A percentile compares a stretch with the other conserved stretches of the same genome.
phyloP scores from a whole-genome alignment of 2,113 vertebrate genomes.

The Calypte anna region DNA sequence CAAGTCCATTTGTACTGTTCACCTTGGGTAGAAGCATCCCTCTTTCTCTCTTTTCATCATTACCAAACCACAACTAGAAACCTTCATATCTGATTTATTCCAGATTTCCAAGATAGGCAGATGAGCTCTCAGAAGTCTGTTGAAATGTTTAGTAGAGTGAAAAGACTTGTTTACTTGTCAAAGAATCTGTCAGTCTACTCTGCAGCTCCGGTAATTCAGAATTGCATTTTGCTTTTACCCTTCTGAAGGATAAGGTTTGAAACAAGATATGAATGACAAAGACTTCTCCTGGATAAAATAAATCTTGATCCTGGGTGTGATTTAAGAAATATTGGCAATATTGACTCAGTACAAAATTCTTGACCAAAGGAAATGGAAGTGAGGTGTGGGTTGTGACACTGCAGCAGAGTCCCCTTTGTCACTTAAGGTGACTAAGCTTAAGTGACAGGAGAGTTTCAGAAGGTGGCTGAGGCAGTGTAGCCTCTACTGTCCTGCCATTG shows the following conservation, averaged over 20 bases:
- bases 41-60: not conserved
- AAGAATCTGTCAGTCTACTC: not conserved
- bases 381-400: rapidly evolving
- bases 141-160: not conserved
- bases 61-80: not conserved
- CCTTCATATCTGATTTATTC: not conserved
- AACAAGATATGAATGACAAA: not conserved
- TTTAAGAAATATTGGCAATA: not conserved
- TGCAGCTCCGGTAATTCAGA: not conserved
- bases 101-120: not conserved
- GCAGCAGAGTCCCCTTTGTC: not conserved
- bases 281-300: not conserved
- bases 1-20: not conserved
- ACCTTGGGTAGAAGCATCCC: not conserved
- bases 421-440: not conserved
- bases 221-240: not conserved
- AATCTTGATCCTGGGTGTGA: not conserved
- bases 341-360: not conserved
- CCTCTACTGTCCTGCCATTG: rapidly evolving
- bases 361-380: not conserved
- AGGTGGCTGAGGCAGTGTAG: not conserved
- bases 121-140: not conserved
- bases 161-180: not conserved
- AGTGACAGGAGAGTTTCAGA: not conserved
- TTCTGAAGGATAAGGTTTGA: not conserved